Evolutionary conservation across 2,888 invertebrate species (phyloP), one percentile per base, ranked within the genome.

Genomic region (Entomobrya multifasciata): DNA sequence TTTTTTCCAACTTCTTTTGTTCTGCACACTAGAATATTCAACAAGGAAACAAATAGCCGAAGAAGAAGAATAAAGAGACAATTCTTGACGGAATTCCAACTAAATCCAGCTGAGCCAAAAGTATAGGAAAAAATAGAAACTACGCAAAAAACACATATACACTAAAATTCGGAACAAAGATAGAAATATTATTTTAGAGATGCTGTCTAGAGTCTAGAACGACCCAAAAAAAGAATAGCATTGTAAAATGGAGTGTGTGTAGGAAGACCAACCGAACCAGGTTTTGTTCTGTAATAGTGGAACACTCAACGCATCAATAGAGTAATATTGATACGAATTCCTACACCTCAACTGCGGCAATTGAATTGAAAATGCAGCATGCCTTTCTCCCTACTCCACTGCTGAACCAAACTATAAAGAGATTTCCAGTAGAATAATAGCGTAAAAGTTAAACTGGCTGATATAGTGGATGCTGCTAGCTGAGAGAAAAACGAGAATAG

Each of bases 321-420:
- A 41, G 25, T 1, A 67, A 44, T 70, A 47, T 44, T 49, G 82
- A 88, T 88, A 86, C 67, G 88, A 88, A 88, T 88, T 88, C 88
- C 86, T 86, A 86, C 88, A 88, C 88, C 88, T 83, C 82, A 82
- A 79, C 88, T 70, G 62, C 70, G 77, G 76, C 86, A 86, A 79
- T 79, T 79, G 60, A 86, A 86, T 86, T 74, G 86, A 86, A 86
- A 86, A 86, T 79, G 55, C 52, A 65, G 62, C 22, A 30, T 72
- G 47, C 62, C 22, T 62, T 62, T 55, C 44, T 49, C 72, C 17
- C 22, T n/a, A n/a, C 77, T 67, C 36, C 17, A n/a, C n/a, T n/a
- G n/a, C n/a, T n/a, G n/a, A n/a, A n/a, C n/a, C n/a, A n/a, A n/a
- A 49, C 44, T 55, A 44, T 22, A 78, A 85, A 74, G 55, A 78